Evolutionary conservation across 2,888 invertebrate species (phyloP), one percentile per base, ranked within the genome.

Genomic region (Macaria liturata): DNA sequence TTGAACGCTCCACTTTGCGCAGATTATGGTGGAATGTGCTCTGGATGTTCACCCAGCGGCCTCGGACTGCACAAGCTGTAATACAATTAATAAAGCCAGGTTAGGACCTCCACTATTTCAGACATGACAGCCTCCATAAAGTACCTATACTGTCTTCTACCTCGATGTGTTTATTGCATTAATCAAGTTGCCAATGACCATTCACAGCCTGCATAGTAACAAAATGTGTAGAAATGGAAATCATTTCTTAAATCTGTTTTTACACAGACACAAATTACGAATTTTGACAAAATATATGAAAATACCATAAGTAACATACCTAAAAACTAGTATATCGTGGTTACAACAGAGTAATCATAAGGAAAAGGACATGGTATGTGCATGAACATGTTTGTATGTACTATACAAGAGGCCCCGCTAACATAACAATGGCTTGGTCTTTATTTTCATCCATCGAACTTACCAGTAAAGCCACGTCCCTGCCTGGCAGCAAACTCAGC

Each of bases 21-120:
- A 87, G 70, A 45, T 90, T 90, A 64, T 91, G 86, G 63, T 91
- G 87, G 58, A 89, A 91, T 5, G 91, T 91, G 65, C 89, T 88
- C 4, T 91, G 69, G 39, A 91, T 91, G 63, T 91, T 90, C 4
- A 20, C 20, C 20, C 20, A 20, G 20, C 20, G 20, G 20, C 2
- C 20, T 20, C 20, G 20, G 20, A 20, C 85, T 0, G 88, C 84
- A 2, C 90, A 79, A 20, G 91, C 91, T 91, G 34, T 40, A 40
- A 43, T 3, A 32, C 9, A 43, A 39, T 7, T 39, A 8, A 7
- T 39, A 39, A 5, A 7, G 39, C 0, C 8, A 39, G 8, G 39
- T 8, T 7, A 7, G 39, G 39, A 39, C 5, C 8, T 7, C 8
- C 5, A 39, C 39, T 7, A 39, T 39, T 39, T 7, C 0, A 39